Evolutionary conservation across 2,113 vertebrate genomes (phyloP), one percentile per base, ranked within the genome.

Genomic region (Hylia prasina): DNA sequence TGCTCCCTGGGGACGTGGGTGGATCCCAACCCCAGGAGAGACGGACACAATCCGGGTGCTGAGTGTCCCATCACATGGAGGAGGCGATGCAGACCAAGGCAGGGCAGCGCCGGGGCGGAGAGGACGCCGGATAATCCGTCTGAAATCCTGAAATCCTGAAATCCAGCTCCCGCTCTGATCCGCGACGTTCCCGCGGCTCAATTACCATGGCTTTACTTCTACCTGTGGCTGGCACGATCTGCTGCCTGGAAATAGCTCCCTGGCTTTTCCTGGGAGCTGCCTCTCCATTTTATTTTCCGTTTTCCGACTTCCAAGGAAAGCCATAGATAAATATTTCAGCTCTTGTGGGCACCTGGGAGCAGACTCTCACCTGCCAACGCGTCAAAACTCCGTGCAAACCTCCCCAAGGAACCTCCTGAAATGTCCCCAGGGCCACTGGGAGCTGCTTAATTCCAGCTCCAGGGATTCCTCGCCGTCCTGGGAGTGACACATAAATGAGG

Each of bases 151-250:
- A 70, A 42, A 69, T 50, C 57, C 40, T 2, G 9, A 83, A 56
- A 70, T 56, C 57, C 61, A 15, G 35, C 45, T 82, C 56, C 44
- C 1, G 2, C 50, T 42, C 19, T 51, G 39, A 58, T 39, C 75
- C 6, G 1, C 0, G 0, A 27, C 0, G 0, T 37, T 89, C 56
- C 81, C 0, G 0, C 11, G 1, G 81, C 70, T 86, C 76, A 33
- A 0, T 77, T 30, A 20, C 44, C 0, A 0, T 6, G 24, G 37
- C 22, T 85, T 69, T 40, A 3, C 64, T 40, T 9, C 0, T 37
- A 16, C 20, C 86, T 15, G 37, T 2, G 47, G 2, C 82, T 70
- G 45, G 39, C 50, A 31, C 5, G 6, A 70, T 6, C 83, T 51
- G 40, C 77, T 60, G 61, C 50, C 75, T 45, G 22, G 3, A 71